Base-by-base conservation (phyloP, 2,113 vertebrate genomes). In the Carassius carassius region DNA sequence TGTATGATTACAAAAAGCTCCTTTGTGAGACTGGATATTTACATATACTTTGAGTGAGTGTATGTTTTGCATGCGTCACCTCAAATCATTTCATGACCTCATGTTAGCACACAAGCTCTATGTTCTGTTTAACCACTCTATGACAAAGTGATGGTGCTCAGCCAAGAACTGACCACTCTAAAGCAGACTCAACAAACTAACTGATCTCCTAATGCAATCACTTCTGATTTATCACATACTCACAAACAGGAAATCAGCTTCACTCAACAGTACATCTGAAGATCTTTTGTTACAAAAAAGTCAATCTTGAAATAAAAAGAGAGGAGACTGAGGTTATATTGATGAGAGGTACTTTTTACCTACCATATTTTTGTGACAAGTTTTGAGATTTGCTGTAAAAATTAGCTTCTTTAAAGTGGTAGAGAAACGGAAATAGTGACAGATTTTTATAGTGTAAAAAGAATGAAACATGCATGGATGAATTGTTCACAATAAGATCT, bases 61-160 rank as follows among this genome's bases (percentile, higher is more conserved):
- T 56, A 56, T 56, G 10, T 16, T 29, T 51, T 54, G 14, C 10
- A 47, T 29, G 74, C n/a, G 23, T 5, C 41, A 44, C 10, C 41
- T 11, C 10, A 10, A 10, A 44, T 44, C 41, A 44, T 47, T 54
- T 49, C 73, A 56, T 78, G 25, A 78, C 75, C 75, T 78, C 29
- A 78, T 78, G 37, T 78, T 58, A 37, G 51, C 51, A 58, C 75
- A 58, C 17, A 17, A 67, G 25, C 65, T 35, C 69, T 44, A n/a
- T 37, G 69, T 35, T 21, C 32, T 73, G 35, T 73, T 10, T 44
- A 74, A 74, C 41, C 44, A 6, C 70, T 44, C n/a, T n/a, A 6
- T 25, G 49, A 56, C 49, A 54, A 37, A 60, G 21, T 37, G 11
- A 37, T 10, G 5, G 54, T 78, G 51, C 13, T n/a, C 29, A 16